Evolutionary conservation across 2,888 invertebrate species (phyloP), one percentile per base, ranked within the genome.

Genomic region (Nomada fabriciana): DNA sequence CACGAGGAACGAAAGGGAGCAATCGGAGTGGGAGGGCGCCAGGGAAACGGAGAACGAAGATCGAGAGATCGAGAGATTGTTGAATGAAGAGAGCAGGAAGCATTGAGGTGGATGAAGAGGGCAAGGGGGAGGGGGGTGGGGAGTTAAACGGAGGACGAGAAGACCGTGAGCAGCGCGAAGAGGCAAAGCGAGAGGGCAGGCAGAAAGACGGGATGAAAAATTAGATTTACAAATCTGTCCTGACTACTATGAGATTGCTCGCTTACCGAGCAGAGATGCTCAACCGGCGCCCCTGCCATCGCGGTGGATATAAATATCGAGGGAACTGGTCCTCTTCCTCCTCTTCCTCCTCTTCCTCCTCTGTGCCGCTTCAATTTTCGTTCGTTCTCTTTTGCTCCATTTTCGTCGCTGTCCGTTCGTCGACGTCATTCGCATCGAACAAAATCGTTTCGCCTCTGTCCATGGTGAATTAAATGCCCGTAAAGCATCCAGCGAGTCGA

Each of bases 191-290:
- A 86, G 86, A 87, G 85, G 76, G 83, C 75, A 71, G 81, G 76
- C 84, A 85, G 85, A 86, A 85, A 82, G 89, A 89, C 88, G 89
- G 86, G 89, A 91, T 92, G 91, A 92, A 92, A 92, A 92, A 93
- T 93, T 92, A 91, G 90, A 92, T 92, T 92, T 92, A 91, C 92
- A 93, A 93, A 93, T 92, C 92, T 90, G 90, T 91, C 90, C 86
- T 89, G 91, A 91, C 91, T 91, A 90, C 90, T 91, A 90, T 89
- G 88, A 89, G 89, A 89, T 89, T 89, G 89, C 89, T 88, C 87
- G 86, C 86, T 89, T 87, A 84, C 82, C 80, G 63, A 61, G 47
- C 86, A 86, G 88, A 60, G 88, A 78, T 76, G 69, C 88, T 89
- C 88, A 89, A 80, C 81, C 61, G 18, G n/a, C 2, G 1, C 60